Evolutionary conservation across 2,797 vertebrate species (phyloP), one percentile per base, ranked within the genome.

Genomic region (Ctenosaura bakeri): DNA sequence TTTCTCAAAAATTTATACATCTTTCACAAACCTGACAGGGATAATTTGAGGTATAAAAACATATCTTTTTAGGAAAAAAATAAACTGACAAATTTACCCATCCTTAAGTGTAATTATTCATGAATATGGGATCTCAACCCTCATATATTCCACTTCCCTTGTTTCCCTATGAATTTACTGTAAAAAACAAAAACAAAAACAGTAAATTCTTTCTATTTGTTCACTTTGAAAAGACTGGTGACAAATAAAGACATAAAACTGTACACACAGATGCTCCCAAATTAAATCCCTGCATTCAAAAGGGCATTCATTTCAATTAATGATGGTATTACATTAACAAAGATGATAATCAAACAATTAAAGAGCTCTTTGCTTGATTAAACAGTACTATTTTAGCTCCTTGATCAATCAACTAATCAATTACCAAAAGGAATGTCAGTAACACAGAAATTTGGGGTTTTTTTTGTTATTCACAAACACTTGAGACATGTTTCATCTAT

Each of bases 251-350:
- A 13, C 6, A 62, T 22, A 82, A 59, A 7, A 8, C 50, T 35
- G 35, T 82, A 18, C n/a, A 38, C 12, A 10, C 9, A 24, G 80
- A 59, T 32, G 22, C 54, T 35, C 32, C 50, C n/a, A 5, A 20
- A 2, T 42, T 76, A n/a, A 76, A 38, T 8, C 38, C 20, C 18
- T 42, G 38, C 7, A 76, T 76, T 74, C 35, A 74, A 38, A 74
- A 6, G n/a, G 14, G n/a, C 13, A 74, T 74, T 74, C 20, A 74
- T 82, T 59, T 26, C 80, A 82, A 59, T 82, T 82, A 59, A 81
- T 81, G 59, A 81, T 81, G 54, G 52, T 56, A 18, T 80, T 80
- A 82, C 59, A 82, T 59, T 82, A 59, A 50, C n/a, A 81, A 83
- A 46, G 59, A 46, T 83, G 82, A 66, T 81, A 56, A 29, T 81